Percentiles rank a stretch among this genome's conserved stretches.
These are phyloP conservation scores for Cydia fagiglandana DNA, from an alignment of 1,140 invertebrate species.

Conservation along the genomic window DNA sequence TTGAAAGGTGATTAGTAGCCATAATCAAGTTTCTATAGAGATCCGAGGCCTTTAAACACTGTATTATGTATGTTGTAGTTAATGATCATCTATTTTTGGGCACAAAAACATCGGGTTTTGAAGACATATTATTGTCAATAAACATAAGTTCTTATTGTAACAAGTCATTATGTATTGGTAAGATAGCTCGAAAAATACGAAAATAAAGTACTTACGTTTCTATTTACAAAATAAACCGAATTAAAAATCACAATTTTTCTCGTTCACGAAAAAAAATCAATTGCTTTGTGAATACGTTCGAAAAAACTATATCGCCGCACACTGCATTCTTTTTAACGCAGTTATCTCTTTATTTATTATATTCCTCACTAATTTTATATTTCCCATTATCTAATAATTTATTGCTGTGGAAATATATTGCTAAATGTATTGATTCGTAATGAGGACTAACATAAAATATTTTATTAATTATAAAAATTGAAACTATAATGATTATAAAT, in stretches of 20 bases:
- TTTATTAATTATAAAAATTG: neutral
- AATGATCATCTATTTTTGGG: slow-evolving; percentile 26
- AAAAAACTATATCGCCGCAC: neutral
- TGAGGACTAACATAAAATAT: neutral
- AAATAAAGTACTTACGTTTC: neutral
- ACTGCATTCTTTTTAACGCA: neutral
- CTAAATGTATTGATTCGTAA: too few species aligned
- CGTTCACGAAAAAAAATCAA: slow-evolving; percentile 30
- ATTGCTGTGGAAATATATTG: neutral
- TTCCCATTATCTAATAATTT: neutral
- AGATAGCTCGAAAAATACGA: neutral
- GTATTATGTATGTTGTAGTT: slow-evolving; percentile 17
- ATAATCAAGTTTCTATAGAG: neutral
- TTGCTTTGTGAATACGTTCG: slow-evolving; percentile 27
- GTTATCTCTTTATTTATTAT: neutral
- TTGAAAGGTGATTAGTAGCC: neutral
- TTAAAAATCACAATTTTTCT: slow-evolving; percentile 28
- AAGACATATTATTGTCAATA: neutral
- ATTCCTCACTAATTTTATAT: neutral
- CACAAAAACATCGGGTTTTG: slow-evolving; percentile 15
- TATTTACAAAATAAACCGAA: slow-evolving; percentile 29
- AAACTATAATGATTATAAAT: neutral
- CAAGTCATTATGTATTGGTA: neutral
- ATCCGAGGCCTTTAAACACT: neutral
- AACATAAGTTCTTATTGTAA: neutral